A percentile compares a stretch with the other conserved stretches of the same genome.
Evolutionary conservation across 1,140 invertebrate genomes (phyloP).

Genomic region (Papilio polytes): DNA sequence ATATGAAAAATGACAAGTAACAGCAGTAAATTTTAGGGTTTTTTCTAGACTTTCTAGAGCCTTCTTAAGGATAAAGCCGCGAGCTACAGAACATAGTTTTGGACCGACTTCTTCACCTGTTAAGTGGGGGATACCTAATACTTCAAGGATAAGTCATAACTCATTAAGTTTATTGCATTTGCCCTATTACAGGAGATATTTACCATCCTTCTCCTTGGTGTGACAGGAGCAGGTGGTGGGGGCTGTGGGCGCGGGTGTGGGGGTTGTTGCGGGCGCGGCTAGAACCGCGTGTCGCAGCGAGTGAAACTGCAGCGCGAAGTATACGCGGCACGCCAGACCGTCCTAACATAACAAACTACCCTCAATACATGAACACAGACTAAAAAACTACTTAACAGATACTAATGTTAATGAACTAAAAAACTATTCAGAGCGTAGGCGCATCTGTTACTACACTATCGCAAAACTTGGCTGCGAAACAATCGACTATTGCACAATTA

Average conservation of each 20-base stretch:
- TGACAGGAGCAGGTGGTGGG: slow-evolving; percentile 49
- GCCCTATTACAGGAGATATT: slow-evolving; percentile 36
- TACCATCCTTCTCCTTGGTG: slow-evolving; percentile 52
- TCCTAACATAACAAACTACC: slow-evolving; percentile 59
- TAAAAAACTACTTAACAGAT: not conserved
- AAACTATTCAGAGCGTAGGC: not conserved
- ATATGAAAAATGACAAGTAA: too few species aligned
- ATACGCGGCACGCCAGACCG: slow-evolving; percentile 77
- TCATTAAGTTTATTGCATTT: too few species aligned
- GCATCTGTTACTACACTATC: too few species aligned
- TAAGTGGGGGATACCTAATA: too few species aligned
- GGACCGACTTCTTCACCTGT: too few species aligned
- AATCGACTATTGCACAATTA: too few species aligned
- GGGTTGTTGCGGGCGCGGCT: slow-evolving; percentile 41
- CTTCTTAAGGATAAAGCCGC: too few species aligned
- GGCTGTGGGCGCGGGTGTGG: slow-evolving; percentile 34
- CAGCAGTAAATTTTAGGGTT: too few species aligned
- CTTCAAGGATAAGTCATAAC: too few species aligned
- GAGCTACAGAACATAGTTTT: too few species aligned
- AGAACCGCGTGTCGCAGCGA: slow-evolving; percentile 71
- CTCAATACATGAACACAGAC: not conserved
- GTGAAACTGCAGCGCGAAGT: slow-evolving; percentile 78
- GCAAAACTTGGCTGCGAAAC: too few species aligned
- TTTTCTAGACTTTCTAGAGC: too few species aligned
- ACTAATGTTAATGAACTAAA: not conserved